phyloP scores from a whole-genome alignment of 2,888 invertebrate genomes.

The Tenthredo scrophulariae region DNA sequence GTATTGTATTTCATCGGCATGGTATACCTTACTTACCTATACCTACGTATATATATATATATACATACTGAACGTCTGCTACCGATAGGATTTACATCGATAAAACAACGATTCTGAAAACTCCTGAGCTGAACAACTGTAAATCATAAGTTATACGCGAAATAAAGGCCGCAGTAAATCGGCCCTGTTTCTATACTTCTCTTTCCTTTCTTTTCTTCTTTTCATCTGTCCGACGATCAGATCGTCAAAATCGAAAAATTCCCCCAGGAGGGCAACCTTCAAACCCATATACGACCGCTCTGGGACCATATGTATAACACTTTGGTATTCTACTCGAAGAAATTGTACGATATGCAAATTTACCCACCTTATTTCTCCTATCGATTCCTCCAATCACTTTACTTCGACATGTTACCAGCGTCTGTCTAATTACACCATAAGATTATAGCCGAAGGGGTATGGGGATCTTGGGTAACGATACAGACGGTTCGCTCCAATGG shows the following conservation, averaged over 20 bases:
- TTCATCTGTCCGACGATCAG: conserved; percentile 1
- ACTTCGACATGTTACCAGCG: background rate
- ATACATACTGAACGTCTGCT: conserved; percentile 23
- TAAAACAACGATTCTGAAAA: conserved; percentile 47
- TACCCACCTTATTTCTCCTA: background rate
- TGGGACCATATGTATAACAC: conserved; percentile 13
- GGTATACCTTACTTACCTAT: background rate
- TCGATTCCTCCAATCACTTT: background rate
- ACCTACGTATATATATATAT: background rate
- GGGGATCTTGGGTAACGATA: background rate
- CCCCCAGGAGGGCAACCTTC: background rate
- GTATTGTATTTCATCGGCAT: conserved; percentile 52
- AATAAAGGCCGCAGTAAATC: conserved; percentile 25
- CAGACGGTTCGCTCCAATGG: background rate
- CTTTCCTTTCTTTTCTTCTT: background rate
- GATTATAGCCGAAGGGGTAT: background rate
- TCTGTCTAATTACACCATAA: background rate
- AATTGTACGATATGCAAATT: background rate
- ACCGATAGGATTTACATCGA: conserved; percentile 52
- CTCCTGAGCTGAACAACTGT: conserved; percentile 10
- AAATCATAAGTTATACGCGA: conserved; percentile 29
- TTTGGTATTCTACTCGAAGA: background rate
- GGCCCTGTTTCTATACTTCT: conserved; percentile 3
- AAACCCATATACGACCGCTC: conserved; percentile 3
- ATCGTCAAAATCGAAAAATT: conserved; percentile 32